Conservation (phyloP, 2,888 invertebrate species). For the Tinea semifulvella region DNA sequence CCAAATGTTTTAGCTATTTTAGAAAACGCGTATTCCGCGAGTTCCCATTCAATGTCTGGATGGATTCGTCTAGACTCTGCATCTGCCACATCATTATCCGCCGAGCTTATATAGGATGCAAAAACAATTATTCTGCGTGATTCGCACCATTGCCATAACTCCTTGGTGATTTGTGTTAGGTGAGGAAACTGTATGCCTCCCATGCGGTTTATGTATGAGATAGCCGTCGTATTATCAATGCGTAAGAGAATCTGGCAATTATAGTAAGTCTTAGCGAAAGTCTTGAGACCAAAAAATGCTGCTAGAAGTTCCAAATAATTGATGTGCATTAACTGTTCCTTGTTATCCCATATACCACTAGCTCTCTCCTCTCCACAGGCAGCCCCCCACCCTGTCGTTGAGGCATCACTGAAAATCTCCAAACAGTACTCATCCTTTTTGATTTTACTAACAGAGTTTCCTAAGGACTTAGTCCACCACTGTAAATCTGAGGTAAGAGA, state of each 20-base stretch:
- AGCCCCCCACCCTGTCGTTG: slow-evolving; percentile 20
- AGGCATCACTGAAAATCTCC: slow-evolving; percentile 19
- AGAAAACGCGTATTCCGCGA: slow-evolving; percentile 14
- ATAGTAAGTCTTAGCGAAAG: slow-evolving; percentile 14
- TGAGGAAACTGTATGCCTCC: slow-evolving; percentile 20
- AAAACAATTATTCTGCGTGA: slow-evolving; percentile 18
- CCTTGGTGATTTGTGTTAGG: slow-evolving; percentile 17
- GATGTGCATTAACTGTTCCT: slow-evolving; percentile 17
- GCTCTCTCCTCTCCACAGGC: slow-evolving; percentile 15
- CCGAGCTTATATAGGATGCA: slow-evolving; percentile 21
- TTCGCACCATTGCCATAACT: slow-evolving; percentile 23
- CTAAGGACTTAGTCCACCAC: slow-evolving; percentile 2
- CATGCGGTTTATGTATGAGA: slow-evolving; percentile 19
- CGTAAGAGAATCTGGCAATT: slow-evolving; percentile 17
- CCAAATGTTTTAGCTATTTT: slow-evolving; percentile 18
- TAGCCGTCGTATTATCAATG: slow-evolving; percentile 21
- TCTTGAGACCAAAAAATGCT: slow-evolving; percentile 16
- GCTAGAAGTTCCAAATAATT: slow-evolving; percentile 18
- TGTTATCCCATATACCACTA: slow-evolving; percentile 17
- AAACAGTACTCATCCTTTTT: slow-evolving; percentile 6
- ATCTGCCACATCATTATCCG: slow-evolving; percentile 21
- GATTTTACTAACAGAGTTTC: background rate
- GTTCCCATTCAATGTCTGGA: slow-evolving; percentile 19
- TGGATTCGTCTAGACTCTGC: slow-evolving; percentile 19
- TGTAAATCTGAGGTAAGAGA: background rate